A percentile compares a stretch with the other conserved stretches of the same genome.
phyloP scores from a whole-genome alignment of 2,888 invertebrate genomes.

The Cinara cedri region DNA sequence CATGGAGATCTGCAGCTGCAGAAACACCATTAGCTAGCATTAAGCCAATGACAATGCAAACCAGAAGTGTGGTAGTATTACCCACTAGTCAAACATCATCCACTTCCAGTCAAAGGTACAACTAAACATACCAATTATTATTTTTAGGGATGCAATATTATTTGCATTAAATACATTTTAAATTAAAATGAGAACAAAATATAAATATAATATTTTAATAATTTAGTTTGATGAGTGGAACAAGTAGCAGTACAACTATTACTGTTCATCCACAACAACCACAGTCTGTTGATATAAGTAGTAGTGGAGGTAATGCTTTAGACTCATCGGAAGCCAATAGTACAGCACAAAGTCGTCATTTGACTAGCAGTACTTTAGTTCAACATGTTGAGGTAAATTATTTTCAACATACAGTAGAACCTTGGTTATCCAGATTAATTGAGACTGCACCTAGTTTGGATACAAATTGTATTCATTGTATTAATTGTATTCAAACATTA shows the following conservation, averaged over 20 bases:
- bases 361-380: conserved; percentile 51
- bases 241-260: conserved; percentile 54
- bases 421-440: too few relatives aligned
- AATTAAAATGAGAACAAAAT: too few relatives aligned
- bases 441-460: too few relatives aligned
- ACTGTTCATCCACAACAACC: conserved; percentile 54
- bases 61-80: conserved; percentile 77
- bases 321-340: conserved; percentile 54
- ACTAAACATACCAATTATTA: not conserved
- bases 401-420: conserved; percentile 1
- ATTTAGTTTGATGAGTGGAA: conserved; percentile 52
- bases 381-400: conserved; percentile 44
- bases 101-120: conserved; percentile 60
- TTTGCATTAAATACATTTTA: too few relatives aligned
- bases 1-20: conserved; percentile 70
- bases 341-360: conserved; percentile 53
- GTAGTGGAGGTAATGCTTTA: conserved; percentile 50
- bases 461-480: too few relatives aligned
- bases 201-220: not conserved
- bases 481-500: too few relatives aligned
- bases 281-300: conserved; percentile 54
- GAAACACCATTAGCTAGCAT: conserved; percentile 91
- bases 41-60: conserved; percentile 81
- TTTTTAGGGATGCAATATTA: too few relatives aligned
- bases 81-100: conserved; percentile 68